These are phyloP conservation scores for Argynnis bischoffii DNA, from an alignment of 2,888 invertebrate species.

Conservation along the genomic window DNA sequence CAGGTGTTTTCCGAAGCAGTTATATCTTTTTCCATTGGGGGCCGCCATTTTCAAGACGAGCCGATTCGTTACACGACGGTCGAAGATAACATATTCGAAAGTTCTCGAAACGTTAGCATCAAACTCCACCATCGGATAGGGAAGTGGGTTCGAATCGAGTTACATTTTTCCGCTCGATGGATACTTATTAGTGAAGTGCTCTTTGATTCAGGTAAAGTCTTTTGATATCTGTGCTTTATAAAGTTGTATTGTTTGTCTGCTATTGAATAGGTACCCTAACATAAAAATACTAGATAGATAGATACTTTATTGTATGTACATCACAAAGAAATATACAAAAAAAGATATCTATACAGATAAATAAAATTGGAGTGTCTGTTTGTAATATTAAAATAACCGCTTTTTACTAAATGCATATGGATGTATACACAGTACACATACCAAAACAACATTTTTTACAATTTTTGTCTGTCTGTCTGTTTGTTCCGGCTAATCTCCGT, in stretches of 20 bases:
- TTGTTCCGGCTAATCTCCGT: too few species aligned
- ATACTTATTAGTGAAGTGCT: conserved; percentile 94
- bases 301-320: too few species aligned
- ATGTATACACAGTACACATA: too few species aligned
- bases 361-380: too few species aligned
- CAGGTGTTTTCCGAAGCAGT: conserved; percentile 92
- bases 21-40: conserved; percentile 91
- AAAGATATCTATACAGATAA: too few species aligned
- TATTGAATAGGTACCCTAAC: too few species aligned
- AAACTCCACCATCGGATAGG: conserved; percentile 91
- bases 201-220: conserved; percentile 88
- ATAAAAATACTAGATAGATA: too few species aligned
- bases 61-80: conserved; percentile 88
- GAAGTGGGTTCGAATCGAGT: conserved; percentile 88
- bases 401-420: too few species aligned
- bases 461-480: too few species aligned
- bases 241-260: background rate
- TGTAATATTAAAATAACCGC: too few species aligned
- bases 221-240: background rate
- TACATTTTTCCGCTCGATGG: conserved; percentile 92
- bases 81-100: conserved; percentile 90
- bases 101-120: conserved; percentile 90
- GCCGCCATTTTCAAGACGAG: conserved; percentile 88
- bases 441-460: too few species aligned
- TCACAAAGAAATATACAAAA: too few species aligned